A percentile compares a stretch with the other conserved stretches of the same genome.
Conservation (phyloP, 2,797 vertebrate species). For the Micromesistius poutassou region DNA sequence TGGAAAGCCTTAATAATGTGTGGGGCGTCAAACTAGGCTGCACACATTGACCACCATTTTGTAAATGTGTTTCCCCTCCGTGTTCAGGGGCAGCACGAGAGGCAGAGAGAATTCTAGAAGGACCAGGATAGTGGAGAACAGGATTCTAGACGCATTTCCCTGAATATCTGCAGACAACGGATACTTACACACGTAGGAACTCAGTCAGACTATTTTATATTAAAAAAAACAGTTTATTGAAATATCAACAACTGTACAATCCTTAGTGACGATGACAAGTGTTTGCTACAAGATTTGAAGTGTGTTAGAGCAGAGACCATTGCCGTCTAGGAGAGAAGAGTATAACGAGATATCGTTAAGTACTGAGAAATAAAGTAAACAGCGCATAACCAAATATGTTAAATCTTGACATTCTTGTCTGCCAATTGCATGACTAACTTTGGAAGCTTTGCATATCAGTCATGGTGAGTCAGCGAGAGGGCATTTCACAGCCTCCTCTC, state of each 20-base stretch:
- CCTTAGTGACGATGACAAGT: conserved; percentile 71
- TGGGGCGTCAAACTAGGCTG: background rate
- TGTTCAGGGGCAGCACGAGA: background rate
- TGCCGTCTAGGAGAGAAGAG: conserved; percentile 53
- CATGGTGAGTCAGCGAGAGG: conserved; percentile 20
- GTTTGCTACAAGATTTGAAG: conserved; percentile 81
- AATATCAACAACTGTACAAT: conserved; percentile 85
- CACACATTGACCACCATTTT: background rate
- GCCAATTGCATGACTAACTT: conserved; percentile 35
- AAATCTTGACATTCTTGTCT: background rate
- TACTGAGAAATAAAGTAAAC: conserved; percentile 28
- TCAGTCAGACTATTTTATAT: conserved; percentile 52
- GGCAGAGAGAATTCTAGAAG: background rate
- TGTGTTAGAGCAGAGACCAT: conserved; percentile 59
- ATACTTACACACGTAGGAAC: conserved; percentile 38
- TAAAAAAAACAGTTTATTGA: conserved; percentile 83
- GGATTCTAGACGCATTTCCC: background rate
- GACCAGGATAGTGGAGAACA: too few species aligned
- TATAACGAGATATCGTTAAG: conserved; percentile 49
- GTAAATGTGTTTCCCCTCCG: conserved; percentile 7
- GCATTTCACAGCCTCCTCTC: too few species aligned
- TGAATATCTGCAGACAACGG: background rate
- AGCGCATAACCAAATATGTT: background rate
- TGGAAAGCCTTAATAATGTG: background rate
- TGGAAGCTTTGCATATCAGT: conserved; percentile 50